Evolutionary conservation across 2,797 vertebrate genomes (phyloP).

Genomic region (Leptoclinus maculatus): DNA sequence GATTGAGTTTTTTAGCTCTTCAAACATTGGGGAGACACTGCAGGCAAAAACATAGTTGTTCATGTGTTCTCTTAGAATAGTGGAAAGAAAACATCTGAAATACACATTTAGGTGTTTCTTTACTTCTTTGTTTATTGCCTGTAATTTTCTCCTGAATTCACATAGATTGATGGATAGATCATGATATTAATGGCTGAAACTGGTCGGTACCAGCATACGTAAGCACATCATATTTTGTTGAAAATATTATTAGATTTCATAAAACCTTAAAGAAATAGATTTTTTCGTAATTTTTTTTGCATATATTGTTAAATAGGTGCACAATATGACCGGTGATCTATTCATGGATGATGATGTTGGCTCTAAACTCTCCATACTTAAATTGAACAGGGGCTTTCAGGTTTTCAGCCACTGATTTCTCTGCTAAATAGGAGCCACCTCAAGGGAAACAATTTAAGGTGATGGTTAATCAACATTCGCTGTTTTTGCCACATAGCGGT

Average conservation of each 20-base stretch:
- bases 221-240: background rate
- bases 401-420: constrained; percentile 11
- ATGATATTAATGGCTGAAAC: background rate
- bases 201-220: background rate
- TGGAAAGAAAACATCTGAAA: background rate
- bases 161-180: background rate
- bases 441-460: constrained; percentile 18
- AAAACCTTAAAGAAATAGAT: background rate
- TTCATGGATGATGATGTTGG: background rate
- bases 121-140: too few species aligned
- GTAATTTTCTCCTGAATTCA: too few species aligned
- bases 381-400: background rate
- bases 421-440: constrained; percentile 12
- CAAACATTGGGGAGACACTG: background rate
- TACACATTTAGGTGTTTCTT: too few species aligned
- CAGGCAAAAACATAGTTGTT: background rate
- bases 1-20: background rate
- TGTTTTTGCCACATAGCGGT: constrained; percentile 24
- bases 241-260: background rate
- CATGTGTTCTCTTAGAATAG: background rate
- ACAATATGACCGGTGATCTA: background rate
- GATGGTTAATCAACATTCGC: constrained; percentile 35
- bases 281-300: background rate
- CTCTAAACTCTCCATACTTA: background rate
- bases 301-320: background rate